A percentile compares a stretch with the other conserved stretches of the same genome.
Conservation (phyloP, 2,888 invertebrate species). For the Nasonovia ribisnigri region DNA sequence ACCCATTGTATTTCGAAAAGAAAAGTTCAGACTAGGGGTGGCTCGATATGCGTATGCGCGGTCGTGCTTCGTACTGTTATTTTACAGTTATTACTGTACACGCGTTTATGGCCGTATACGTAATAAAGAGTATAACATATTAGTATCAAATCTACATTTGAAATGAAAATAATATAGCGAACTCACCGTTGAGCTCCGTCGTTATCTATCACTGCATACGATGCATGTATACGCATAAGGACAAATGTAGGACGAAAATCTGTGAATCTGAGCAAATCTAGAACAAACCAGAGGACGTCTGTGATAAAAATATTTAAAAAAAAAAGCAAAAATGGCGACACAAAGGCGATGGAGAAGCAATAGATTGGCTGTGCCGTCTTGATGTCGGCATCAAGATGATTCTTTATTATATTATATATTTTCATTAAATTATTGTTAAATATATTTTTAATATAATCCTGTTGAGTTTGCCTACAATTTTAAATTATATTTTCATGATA, state of each 20-base stretch:
- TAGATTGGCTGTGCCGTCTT: background rate
- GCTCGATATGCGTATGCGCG: background rate
- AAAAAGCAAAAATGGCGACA: background rate
- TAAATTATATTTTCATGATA: background rate
- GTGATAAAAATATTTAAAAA: background rate
- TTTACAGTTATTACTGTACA: background rate
- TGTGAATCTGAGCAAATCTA: too few species aligned
- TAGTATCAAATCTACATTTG: background rate
- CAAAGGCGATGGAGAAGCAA: background rate
- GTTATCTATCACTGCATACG: background rate
- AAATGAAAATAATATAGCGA: background rate
- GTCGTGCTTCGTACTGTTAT: background rate
- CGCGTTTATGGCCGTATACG: background rate
- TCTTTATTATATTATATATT: too few species aligned
- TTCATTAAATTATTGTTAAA: background rate
- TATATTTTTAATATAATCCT: background rate
- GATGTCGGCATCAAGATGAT: background rate
- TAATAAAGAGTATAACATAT: background rate
- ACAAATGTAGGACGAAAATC: background rate
- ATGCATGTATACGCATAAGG: background rate
- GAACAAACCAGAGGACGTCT: too few species aligned
- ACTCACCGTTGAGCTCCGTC: background rate
- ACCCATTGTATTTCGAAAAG: background rate
- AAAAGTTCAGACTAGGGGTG: conserved; percentile 18
- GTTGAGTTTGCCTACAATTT: background rate